Conservation (phyloP, 2,888 invertebrate genomes). For the Laothoe populi region DNA sequence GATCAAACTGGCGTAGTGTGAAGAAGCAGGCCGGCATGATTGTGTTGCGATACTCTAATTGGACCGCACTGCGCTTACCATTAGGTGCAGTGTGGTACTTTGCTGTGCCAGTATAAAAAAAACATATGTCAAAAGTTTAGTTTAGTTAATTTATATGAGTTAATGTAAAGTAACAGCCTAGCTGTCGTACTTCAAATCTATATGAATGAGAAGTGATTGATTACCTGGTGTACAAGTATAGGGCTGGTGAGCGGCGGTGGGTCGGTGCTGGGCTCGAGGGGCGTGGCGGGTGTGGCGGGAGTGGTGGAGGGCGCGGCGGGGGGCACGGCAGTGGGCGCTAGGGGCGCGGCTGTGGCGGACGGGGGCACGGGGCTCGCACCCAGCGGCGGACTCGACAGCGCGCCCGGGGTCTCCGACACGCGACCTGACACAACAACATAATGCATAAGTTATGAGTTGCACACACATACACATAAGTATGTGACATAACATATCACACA, state of each 20-base stretch:
- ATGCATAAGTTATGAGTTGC: too few relatives aligned
- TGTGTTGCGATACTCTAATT: too few relatives aligned
- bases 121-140: too few relatives aligned
- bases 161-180: too few relatives aligned
- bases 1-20: not conserved
- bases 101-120: too few relatives aligned
- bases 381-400: constrained; percentile 23
- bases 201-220: not conserved
- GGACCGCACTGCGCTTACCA: too few relatives aligned
- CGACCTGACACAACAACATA: not conserved
- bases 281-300: constrained; percentile 15
- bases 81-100: too few relatives aligned
- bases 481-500: too few relatives aligned
- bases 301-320: constrained; percentile 30
- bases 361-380: constrained; percentile 34
- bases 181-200: not conserved
- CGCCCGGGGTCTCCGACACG: not conserved
- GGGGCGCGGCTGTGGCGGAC: constrained; percentile 30
- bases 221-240: constrained; percentile 49
- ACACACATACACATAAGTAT: too few relatives aligned
- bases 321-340: constrained; percentile 31
- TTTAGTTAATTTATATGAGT: too few relatives aligned
- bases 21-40: not conserved
- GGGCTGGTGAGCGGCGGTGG: constrained; percentile 44
- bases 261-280: constrained; percentile 26